These are phyloP conservation scores for Cheilinus undulatus DNA, from an alignment of 2,113 vertebrate species.

Conservation along the genomic window DNA sequence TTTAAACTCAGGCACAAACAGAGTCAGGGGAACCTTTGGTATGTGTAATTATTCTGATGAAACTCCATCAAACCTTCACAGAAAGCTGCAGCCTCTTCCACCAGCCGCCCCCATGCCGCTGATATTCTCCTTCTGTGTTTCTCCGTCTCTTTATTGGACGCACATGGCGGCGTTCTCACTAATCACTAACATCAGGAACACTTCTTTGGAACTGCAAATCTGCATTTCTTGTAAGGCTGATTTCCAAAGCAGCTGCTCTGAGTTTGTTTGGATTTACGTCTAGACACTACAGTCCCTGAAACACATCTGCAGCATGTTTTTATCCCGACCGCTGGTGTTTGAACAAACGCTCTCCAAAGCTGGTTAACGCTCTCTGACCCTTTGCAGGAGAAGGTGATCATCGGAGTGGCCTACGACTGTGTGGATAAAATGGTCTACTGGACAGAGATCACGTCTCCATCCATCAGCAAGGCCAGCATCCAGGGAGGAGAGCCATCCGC, in stretches of 20 bases:
- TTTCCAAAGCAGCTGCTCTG: conserved; percentile 64
- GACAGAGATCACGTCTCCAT: conserved; percentile 92
- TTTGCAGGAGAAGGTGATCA: conserved; percentile 90
- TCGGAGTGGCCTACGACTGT: conserved; percentile 93
- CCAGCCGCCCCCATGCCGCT: not conserved
- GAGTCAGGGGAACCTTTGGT: not conserved
- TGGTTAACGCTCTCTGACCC: conserved; percentile 56
- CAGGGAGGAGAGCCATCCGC: conserved; percentile 87
- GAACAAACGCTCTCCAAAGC: conserved; percentile 38
- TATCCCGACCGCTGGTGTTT: conserved; percentile 22
- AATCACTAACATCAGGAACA: conserved; percentile 74
- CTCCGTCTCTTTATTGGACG: conserved; percentile 61
- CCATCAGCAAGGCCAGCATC: conserved; percentile 90
- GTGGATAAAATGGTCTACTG: conserved; percentile 93
- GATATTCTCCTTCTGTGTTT: not conserved
- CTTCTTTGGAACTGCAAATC: conserved; percentile 50
- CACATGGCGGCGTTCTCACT: conserved; percentile 71
- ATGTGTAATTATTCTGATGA: conserved; percentile 1
- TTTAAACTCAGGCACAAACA: not conserved
- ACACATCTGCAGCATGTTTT: conserved; percentile 49
- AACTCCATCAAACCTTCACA: no score
- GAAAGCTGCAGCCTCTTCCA: not conserved
- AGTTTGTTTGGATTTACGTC: conserved; percentile 65
- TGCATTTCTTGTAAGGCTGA: conserved; percentile 52
- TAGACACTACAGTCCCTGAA: conserved; percentile 46